phyloP scores from a whole-genome alignment of 2,797 vertebrate genomes.

The Silurus lanzhouensis region DNA sequence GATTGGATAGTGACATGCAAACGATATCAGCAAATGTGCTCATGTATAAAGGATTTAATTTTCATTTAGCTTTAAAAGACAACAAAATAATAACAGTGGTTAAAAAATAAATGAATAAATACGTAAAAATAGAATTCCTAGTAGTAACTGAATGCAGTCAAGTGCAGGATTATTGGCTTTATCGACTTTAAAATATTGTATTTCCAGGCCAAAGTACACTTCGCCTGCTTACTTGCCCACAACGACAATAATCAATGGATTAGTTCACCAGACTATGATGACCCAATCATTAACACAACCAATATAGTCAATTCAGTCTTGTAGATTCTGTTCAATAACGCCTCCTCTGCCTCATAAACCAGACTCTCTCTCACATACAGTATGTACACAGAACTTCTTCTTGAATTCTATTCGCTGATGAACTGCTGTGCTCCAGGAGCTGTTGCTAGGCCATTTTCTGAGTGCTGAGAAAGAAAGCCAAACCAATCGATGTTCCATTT shows the following conservation, averaged over 20 bases:
- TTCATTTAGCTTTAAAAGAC: background rate
- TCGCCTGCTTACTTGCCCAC: background rate
- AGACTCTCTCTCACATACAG: background rate
- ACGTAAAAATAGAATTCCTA: background rate
- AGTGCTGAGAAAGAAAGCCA: slow-evolving; percentile 32
- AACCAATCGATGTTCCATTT: slow-evolving; percentile 41
- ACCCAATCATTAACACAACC: background rate
- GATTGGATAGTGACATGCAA: background rate
- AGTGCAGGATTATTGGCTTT: slow-evolving; percentile 5
- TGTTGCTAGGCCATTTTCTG: slow-evolving; percentile 33
- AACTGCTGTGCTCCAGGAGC: slow-evolving; percentile 10
- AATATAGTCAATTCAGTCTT: background rate
- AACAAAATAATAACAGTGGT: background rate
- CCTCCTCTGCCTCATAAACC: background rate
- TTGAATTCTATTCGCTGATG: slow-evolving; percentile 9
- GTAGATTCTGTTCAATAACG: background rate
- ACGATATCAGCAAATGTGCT: background rate
- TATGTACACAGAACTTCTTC: background rate
- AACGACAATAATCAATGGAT: background rate
- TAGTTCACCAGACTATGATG: background rate
- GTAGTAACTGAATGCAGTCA: background rate
- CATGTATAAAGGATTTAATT: background rate
- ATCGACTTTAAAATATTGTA: background rate
- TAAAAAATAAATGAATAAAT: background rate
- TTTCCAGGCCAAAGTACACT: background rate